Conservation (phyloP, 2,113 vertebrate genomes). For the Ictalurus punctatus region DNA sequence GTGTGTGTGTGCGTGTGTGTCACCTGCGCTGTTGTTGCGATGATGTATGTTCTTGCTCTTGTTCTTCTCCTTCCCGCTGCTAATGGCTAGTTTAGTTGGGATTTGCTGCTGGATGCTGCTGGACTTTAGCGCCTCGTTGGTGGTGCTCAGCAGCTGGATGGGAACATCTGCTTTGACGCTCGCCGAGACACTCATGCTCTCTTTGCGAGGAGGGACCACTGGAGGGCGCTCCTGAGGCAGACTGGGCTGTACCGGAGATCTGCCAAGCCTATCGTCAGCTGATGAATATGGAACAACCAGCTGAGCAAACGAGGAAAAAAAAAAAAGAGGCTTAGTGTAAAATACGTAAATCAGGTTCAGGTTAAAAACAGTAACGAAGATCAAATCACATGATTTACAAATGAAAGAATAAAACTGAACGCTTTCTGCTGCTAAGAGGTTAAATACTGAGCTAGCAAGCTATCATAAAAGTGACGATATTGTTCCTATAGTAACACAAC, state of each 20-base stretch:
- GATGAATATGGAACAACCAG: background rate
- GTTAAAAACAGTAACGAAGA: background rate
- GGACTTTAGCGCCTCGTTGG: slow-evolving; percentile 84
- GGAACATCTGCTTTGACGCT: slow-evolving; percentile 78
- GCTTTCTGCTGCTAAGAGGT: background rate
- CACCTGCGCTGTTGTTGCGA: slow-evolving; percentile 84
- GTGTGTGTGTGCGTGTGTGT: background rate
- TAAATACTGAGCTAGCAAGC: background rate
- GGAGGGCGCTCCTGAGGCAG: slow-evolving; percentile 70
- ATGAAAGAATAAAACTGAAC: background rate
- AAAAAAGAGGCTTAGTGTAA: background rate
- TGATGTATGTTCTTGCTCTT: slow-evolving; percentile 80
- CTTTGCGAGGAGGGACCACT: slow-evolving; percentile 75
- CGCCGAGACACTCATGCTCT: slow-evolving; percentile 68
- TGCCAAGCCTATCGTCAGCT: slow-evolving; percentile 42
- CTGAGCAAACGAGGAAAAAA: background rate
- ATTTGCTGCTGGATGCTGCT: slow-evolving; percentile 86
- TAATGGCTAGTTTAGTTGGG: slow-evolving; percentile 85
- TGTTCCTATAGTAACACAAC: background rate
- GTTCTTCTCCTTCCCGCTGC: slow-evolving; percentile 82
- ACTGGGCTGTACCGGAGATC: slow-evolving; percentile 40
- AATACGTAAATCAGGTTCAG: background rate
- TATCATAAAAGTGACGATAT: background rate
- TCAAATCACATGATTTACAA: background rate
- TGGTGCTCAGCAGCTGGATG: slow-evolving; percentile 84